A percentile compares a stretch with the other conserved stretches of the same genome.
These are phyloP conservation scores for Diglossa cyanea DNA, from an alignment of 2,797 vertebrate species.

Conservation along the genomic window DNA sequence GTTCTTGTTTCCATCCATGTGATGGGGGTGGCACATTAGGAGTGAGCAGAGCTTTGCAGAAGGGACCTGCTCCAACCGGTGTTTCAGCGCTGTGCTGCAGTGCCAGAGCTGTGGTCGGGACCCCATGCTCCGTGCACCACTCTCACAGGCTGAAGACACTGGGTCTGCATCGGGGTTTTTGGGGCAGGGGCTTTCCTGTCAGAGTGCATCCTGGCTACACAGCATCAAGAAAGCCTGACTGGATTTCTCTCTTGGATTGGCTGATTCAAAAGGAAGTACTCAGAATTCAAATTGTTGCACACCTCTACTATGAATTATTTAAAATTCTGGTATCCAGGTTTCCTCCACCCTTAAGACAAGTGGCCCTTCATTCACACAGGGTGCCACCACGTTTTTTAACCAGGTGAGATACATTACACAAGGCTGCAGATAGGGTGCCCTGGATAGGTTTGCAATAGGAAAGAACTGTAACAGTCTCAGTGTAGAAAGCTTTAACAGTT, in stretches of 20 bases:
- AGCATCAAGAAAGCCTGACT: not conserved
- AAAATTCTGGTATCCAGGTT: not conserved
- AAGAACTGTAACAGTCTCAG: not conserved
- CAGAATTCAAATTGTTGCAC: not conserved
- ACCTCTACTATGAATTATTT: not conserved
- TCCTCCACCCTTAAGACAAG: not conserved
- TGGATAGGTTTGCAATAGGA: not conserved
- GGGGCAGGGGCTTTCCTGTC: not conserved
- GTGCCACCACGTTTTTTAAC: not conserved
- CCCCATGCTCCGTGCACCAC: accelerated
- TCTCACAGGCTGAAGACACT: not conserved
- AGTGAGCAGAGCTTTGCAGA: not conserved
- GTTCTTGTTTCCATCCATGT: not conserved
- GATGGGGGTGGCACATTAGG: not conserved
- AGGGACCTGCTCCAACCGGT: not conserved
- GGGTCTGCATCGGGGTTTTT: accelerated
- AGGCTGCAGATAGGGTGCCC: not conserved
- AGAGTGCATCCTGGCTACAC: not conserved
- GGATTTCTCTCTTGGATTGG: not conserved
- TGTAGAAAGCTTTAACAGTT: not conserved
- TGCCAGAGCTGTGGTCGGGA: accelerated
- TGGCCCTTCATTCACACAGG: not conserved
- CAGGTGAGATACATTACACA: accelerated
- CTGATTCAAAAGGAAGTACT: not conserved
- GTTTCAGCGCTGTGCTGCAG: not conserved